These are phyloP conservation scores for Stenichneumon culpator DNA, from an alignment of 2,888 invertebrate species.

Conservation along the genomic window DNA sequence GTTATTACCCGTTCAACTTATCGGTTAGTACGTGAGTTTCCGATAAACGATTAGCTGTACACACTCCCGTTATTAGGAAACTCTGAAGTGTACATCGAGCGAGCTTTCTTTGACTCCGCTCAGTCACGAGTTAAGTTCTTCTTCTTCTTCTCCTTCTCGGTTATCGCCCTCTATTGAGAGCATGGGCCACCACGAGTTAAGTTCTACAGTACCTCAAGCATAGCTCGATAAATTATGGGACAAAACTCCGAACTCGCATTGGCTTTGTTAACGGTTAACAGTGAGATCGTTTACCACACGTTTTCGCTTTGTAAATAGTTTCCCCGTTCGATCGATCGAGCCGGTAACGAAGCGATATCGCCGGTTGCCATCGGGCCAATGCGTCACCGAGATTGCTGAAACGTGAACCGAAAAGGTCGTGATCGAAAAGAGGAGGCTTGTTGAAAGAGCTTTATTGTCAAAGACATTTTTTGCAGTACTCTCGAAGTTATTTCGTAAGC, in stretches of 20 bases:
- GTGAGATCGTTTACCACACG: conserved; percentile 3
- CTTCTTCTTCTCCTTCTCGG: too few species aligned
- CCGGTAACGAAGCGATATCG: conserved; percentile 5
- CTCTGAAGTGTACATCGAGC: neutral
- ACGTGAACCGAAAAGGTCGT: neutral
- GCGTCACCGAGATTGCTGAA: neutral
- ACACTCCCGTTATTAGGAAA: neutral
- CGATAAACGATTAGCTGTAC: conserved; percentile 8
- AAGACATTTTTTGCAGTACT: neutral
- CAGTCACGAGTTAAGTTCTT: neutral
- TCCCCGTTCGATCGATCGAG: neutral
- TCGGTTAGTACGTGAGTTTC: neutral
- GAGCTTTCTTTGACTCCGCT: conserved; percentile 6
- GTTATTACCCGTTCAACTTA: neutral
- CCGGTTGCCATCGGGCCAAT: neutral
- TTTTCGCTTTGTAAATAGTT: neutral
- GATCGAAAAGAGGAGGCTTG: neutral
- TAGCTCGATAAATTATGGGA: neutral
- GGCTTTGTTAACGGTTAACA: neutral
- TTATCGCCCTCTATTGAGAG: too few species aligned
- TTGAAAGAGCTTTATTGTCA: neutral
- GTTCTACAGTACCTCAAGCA: neutral
- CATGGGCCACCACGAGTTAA: too few species aligned
- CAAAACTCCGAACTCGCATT: neutral
- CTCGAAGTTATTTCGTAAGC: neutral